Evolutionary conservation across 2,113 vertebrate species (phyloP), one percentile per base, ranked within the genome.

Genomic region (Myiozetetes cayanensis): DNA sequence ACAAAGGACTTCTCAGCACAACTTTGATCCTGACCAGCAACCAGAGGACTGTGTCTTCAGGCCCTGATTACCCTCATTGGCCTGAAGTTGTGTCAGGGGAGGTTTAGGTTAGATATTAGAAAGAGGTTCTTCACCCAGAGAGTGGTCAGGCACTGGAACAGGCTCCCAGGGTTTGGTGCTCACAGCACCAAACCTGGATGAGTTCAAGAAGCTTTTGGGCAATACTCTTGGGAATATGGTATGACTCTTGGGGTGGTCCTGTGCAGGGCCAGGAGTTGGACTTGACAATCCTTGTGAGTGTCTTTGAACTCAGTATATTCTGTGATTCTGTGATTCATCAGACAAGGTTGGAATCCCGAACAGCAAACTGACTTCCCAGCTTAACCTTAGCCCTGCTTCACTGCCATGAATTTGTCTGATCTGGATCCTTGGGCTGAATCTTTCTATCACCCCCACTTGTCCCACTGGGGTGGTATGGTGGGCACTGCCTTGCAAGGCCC

Each of bases 41-140:
- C 6, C 1, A 33, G 0, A 0, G 55, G 22, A 8, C 27, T 39
- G 0, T 80, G 17, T 37, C 22, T 37, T 47, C 30, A 19, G 14
- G 46, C 31, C 9, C 31, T 83, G 19, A 11, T 20, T 66, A 35
- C 8, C 6, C 7, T 28, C 28, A 41, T 7, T 59, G 14, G 22
- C 58, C 23, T 37, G 58, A 35, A 59, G 22, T 59, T 37, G 14
- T 37, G 23, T 25, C 58, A 35, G 23, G 23, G 35, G 23, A 59
- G 58, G 9, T 59, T 59, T 35, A 25, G n/a, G 22, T 25, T 17
- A 23, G 58, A 59, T 59, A 24, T 35, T 16, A 59, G n/a, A 37
- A 37, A 59, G 22, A 35, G 14, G 3, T 59, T 59, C 58, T 37
- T 37, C 33, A 59, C n/a, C 58, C 58, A 59, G 23, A 59, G n/a